Conservation (phyloP, 2,797 vertebrate genomes). For the Luscinia megarhynchos region DNA sequence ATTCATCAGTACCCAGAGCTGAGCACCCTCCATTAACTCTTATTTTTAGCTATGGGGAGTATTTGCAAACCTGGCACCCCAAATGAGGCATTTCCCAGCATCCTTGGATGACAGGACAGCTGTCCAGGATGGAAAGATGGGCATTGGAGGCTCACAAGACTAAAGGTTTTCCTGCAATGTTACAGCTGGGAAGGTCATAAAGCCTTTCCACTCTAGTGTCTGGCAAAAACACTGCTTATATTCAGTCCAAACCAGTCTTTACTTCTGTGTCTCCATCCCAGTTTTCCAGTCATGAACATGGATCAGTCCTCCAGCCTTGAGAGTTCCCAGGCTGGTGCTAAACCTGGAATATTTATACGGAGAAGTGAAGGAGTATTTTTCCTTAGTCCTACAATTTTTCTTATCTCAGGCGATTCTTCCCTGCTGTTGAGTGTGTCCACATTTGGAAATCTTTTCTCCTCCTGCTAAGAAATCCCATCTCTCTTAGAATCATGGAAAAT, state of each 20-base stretch:
- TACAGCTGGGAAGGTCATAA: neutral
- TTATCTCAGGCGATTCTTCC: neutral
- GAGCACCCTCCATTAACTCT: neutral
- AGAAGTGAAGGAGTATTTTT: neutral
- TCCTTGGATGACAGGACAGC: neutral
- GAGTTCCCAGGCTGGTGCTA: neutral
- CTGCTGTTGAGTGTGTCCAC: neutral
- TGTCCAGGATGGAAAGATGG: too few relatives aligned
- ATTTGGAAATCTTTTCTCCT: neutral
- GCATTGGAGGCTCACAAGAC: neutral
- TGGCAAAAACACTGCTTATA: fast-evolving
- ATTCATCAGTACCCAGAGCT: neutral
- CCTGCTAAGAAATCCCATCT: neutral
- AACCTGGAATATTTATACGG: neutral
- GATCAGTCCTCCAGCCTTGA: neutral
- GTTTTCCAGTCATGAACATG: neutral
- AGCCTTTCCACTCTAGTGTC: neutral
- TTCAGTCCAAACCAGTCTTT: neutral
- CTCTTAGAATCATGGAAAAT: neutral
- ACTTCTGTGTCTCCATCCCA: neutral
- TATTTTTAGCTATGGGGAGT: fast-evolving
- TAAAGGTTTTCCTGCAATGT: neutral
- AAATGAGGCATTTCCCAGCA: neutral
- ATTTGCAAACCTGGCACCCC: neutral
- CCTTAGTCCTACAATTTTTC: neutral